These are phyloP conservation scores for Glaucidium brasilianum DNA, from an alignment of 2,113 vertebrate genomes.

Conservation along the genomic window DNA sequence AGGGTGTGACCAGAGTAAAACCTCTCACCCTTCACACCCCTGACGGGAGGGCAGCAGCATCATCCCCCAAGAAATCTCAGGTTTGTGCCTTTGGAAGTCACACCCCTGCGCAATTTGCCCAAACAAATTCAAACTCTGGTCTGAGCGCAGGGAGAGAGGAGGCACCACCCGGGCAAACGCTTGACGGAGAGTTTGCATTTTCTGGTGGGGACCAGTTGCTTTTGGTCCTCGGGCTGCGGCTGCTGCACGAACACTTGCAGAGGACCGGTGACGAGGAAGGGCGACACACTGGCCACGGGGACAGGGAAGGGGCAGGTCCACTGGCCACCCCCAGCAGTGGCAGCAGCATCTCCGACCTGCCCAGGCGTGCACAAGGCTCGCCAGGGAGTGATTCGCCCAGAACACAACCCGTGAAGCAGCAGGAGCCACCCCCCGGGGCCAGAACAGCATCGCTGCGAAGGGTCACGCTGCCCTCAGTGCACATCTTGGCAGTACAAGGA, in stretches of 20 bases:
- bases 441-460: not conserved
- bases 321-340: not conserved
- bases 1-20: not conserved
- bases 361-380: accelerated
- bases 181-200: not conserved
- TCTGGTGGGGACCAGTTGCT: not conserved
- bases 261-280: not conserved
- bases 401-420: not conserved
- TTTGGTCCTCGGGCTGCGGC: accelerated
- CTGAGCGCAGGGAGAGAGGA: too few species aligned
- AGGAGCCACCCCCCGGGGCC: not conserved
- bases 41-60: not conserved
- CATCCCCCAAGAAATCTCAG: not conserved
- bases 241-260: accelerated
- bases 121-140: too few species aligned
- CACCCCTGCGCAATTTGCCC: not conserved
- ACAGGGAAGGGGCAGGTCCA: not conserved
- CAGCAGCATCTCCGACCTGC: not conserved
- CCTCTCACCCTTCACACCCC: not conserved
- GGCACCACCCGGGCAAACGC: not conserved
- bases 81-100: not conserved
- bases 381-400: accelerated
- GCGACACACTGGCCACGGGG: accelerated
- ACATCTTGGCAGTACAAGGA: not conserved
- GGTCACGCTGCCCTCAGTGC: not conserved